Evolutionary conservation across 2,797 vertebrate species (phyloP).

Genomic region (Acridotheres tristis): DNA sequence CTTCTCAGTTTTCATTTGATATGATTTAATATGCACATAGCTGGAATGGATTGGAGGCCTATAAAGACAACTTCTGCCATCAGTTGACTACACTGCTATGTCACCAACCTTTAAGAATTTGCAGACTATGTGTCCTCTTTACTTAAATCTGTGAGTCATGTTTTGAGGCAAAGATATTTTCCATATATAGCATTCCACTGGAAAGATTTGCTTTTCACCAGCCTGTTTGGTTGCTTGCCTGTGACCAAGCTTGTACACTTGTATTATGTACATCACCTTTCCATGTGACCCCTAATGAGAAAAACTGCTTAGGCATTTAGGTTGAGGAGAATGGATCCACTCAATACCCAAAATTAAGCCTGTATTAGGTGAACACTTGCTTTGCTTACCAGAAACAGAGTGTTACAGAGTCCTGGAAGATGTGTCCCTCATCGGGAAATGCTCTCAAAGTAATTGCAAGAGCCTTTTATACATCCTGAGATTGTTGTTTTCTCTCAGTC

Average conservation of each 20-base stretch:
- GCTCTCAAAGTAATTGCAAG: not conserved
- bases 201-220: not conserved
- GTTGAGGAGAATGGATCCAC: not conserved
- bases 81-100: not conserved
- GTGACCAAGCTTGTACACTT: not conserved
- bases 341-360: not conserved
- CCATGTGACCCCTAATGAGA: fast-evolving
- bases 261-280: not conserved
- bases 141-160: not conserved
- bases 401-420: not conserved
- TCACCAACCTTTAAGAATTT: not conserved
- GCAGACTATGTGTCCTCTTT: not conserved
- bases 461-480: not conserved
- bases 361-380: not conserved
- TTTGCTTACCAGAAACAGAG: conserved; percentile 9
- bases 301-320: not conserved
- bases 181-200: not conserved
- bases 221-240: not conserved
- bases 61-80: not conserved
- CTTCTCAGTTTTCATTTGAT: not conserved
- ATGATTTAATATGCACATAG: not conserved
- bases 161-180: not conserved
- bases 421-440: not conserved
- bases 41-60: not conserved
- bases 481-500: not conserved